Evolutionary conservation across 2,888 invertebrate genomes (phyloP).

Genomic region (Abrostola triplasia): DNA sequence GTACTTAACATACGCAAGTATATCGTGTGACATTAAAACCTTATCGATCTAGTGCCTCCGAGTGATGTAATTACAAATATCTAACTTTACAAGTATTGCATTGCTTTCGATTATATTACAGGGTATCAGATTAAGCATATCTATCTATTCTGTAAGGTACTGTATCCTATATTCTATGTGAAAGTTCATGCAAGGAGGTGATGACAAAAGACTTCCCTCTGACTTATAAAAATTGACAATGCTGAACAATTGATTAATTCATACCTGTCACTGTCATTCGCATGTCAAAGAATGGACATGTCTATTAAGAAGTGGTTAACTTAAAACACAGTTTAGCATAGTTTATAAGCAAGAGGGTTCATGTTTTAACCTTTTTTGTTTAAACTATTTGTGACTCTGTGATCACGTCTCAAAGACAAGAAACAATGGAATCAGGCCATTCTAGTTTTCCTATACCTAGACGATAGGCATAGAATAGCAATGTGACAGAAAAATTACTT

Average conservation of each 20-base stretch:
- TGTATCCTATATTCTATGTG: background rate
- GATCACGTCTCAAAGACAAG: constrained; percentile 44
- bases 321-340: too few relatives aligned
- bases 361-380: constrained; percentile 15
- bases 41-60: constrained; percentile 74
- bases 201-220: background rate
- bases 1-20: constrained; percentile 71
- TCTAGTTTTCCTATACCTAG: constrained; percentile 41
- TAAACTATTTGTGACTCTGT: constrained; percentile 32
- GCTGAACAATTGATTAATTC: too few relatives aligned
- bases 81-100: constrained; percentile 59
- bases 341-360: background rate
- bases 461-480: constrained; percentile 38
- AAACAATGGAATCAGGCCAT: constrained; percentile 20
- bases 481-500: constrained; percentile 47
- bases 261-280: too few relatives aligned
- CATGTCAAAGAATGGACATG: constrained; percentile 40
- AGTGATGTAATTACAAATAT: constrained; percentile 75
- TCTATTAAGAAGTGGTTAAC: constrained; percentile 9
- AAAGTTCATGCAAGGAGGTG: constrained; percentile 3
- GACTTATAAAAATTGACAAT: too few relatives aligned
- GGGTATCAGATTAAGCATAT: constrained; percentile 36
- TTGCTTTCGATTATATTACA: constrained; percentile 57
- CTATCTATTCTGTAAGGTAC: background rate
- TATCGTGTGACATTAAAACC: constrained; percentile 71